phyloP scores from a whole-genome alignment of 2,888 invertebrate species.

The Ormyrus pomaceus region DNA sequence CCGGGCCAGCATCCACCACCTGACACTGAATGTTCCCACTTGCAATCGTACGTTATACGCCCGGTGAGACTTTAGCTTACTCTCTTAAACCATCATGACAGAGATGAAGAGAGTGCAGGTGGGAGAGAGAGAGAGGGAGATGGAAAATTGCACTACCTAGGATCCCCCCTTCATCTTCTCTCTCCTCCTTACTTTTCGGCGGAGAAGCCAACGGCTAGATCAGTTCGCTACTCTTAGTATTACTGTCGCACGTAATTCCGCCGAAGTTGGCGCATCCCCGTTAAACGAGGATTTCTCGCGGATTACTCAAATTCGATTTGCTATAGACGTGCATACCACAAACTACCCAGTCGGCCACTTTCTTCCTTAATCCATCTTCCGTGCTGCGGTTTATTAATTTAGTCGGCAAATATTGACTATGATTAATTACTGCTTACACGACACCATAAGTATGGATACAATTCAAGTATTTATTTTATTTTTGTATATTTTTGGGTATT shows the following conservation, averaged over 20 bases:
- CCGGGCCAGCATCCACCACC: not conserved
- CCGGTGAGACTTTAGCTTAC: constrained; percentile 34
- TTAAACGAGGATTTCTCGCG: constrained; percentile 46
- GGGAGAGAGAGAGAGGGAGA: constrained; percentile 2
- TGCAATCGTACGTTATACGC: constrained; percentile 49
- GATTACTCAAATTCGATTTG: constrained; percentile 52
- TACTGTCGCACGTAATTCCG: constrained; percentile 51
- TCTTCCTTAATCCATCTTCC: too few relatives aligned
- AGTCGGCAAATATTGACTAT: too few relatives aligned
- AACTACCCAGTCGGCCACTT: too few relatives aligned
- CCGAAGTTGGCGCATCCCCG: constrained; percentile 5
- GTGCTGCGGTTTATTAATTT: too few relatives aligned
- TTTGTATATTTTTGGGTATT: too few relatives aligned
- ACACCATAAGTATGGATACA: too few relatives aligned
- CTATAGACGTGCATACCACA: not conserved
- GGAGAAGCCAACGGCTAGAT: not conserved
- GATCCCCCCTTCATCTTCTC: constrained; percentile 8
- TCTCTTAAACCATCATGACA: not conserved
- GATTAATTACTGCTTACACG: too few relatives aligned
- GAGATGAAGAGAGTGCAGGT: too few relatives aligned
- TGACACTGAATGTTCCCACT: constrained; percentile 29
- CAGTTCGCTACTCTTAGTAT: constrained; percentile 55
- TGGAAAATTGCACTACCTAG: not conserved
- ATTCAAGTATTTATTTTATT: too few relatives aligned
- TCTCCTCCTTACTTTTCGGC: constrained; percentile 21